Base-by-base conservation (phyloP, 2,797 vertebrate species). In the Potorous gilbertii region DNA sequence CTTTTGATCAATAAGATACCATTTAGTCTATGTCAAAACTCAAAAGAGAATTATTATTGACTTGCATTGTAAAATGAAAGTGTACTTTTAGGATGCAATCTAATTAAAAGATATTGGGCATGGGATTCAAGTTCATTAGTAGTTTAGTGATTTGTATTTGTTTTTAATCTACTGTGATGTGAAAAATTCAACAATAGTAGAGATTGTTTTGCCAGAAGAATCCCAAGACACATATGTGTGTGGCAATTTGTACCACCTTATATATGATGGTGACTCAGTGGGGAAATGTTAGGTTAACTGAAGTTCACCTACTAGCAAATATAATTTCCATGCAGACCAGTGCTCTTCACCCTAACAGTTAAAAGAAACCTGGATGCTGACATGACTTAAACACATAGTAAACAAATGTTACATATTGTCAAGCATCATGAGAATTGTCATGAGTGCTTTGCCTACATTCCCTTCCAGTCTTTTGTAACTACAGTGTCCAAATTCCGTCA, bases 171-270 rank as follows among this genome's bases (percentile, higher is more conserved):
- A 54, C 52, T 56, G 90, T 74, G 81, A 21, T 93, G 9, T 92
- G 89, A 74, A 93, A 95, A 97, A 91, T 3, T 57, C 92, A 81
- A 10, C 59, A 62, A 59, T 97, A 12, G 6, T 87, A 87, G 93
- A 93, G 54, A 91, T 90, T 97, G 28, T 50, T 96, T 91, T 93
- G 56, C 29, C 56, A 87, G 40, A 95, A n/a, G n/a, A 92, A 92
- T 95, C 56, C 21, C 94, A 94, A 94, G 93, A 34, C 34, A 52
- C 5, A 52, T 52, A 52, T 52, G 52, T n/a, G 52, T n/a, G 62
- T 95, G 46, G 90, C 14, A 14, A 55, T 93, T 57, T 16, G 54
- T 66, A 8, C 93, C 91, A 89, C 55, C 90, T 52, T 91, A 2
- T n/a, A 56, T 56, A 87, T 90, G 89, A 10, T 34, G 66, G 94